Percentiles rank a stretch among this genome's conserved stretches.
Evolutionary conservation across 2,888 invertebrate species (phyloP).

Genomic region (Andrena fulva): DNA sequence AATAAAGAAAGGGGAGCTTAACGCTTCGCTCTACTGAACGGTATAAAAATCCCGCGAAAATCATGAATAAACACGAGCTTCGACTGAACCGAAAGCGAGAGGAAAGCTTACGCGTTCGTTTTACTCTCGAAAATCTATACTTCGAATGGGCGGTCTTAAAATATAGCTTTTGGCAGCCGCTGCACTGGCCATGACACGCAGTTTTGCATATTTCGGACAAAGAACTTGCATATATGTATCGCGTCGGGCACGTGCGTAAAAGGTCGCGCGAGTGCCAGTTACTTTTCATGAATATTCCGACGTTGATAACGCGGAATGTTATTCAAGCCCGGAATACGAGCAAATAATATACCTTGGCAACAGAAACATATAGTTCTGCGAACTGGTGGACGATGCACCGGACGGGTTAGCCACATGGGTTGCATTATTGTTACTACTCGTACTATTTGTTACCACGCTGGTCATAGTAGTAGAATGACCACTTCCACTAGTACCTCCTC

Average conservation of each 20-base stretch:
- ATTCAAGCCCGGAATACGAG: slow-evolving; percentile 4
- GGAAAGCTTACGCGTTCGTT: not conserved
- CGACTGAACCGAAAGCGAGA: not conserved
- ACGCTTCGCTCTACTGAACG: not conserved
- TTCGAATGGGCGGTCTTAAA: slow-evolving; percentile 19
- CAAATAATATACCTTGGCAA: slow-evolving; percentile 80
- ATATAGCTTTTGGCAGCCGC: slow-evolving; percentile 70
- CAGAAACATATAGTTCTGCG: slow-evolving; percentile 83
- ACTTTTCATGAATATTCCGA: not conserved
- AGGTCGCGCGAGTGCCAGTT: not conserved
- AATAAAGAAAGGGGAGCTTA: not conserved
- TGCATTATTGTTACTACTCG: slow-evolving; percentile 82
- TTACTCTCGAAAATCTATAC: not conserved
- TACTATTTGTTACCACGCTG: slow-evolving; percentile 80
- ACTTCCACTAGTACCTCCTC: slow-evolving; percentile 82
- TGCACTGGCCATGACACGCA: slow-evolving; percentile 70
- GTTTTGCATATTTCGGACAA: slow-evolving; percentile 56
- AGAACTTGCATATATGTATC: not conserved
- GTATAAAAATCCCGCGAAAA: not conserved
- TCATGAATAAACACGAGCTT: not conserved
- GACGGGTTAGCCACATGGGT: slow-evolving; percentile 81
- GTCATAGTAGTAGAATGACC: slow-evolving; percentile 83
- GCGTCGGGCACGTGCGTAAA: not conserved
- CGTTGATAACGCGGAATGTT: not conserved
- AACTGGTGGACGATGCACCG: slow-evolving; percentile 79